A percentile compares a stretch with the other conserved stretches of the same genome.
Conservation (phyloP, 2,888 invertebrate genomes). For the Cyaniris semiargus region DNA sequence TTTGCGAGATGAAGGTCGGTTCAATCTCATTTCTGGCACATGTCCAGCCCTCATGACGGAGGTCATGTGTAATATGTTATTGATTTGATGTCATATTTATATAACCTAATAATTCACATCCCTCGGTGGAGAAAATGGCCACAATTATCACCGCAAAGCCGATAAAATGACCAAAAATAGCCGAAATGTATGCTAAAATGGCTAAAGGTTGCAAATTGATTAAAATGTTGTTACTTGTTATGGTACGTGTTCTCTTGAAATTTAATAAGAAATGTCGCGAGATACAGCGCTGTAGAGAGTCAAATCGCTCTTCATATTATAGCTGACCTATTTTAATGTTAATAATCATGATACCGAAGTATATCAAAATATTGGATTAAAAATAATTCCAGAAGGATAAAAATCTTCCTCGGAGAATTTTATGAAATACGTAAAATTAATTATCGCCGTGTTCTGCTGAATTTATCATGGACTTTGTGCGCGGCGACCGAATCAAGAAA, state of each 20-base stretch:
- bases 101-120: background rate
- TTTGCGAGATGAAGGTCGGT: background rate
- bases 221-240: no score
- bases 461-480: background rate
- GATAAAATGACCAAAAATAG: background rate
- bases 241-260: no score
- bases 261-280: no score
- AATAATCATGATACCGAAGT: background rate
- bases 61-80: constrained; percentile 22
- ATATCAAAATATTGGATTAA: background rate
- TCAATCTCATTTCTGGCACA: constrained; percentile 22
- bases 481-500: no score
- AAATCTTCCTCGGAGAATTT: background rate
- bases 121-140: background rate
- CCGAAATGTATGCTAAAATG: background rate
- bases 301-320: background rate
- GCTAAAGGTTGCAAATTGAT: no score
- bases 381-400: background rate
- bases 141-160: background rate
- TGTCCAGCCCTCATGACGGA: constrained; percentile 14
- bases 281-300: no score
- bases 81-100: constrained; percentile 27
- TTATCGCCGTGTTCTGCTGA: background rate
- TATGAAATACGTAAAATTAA: background rate
- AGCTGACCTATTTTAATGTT: background rate